phyloP scores from a whole-genome alignment of 2,888 invertebrate genomes.

The Oeneis ivallda region DNA sequence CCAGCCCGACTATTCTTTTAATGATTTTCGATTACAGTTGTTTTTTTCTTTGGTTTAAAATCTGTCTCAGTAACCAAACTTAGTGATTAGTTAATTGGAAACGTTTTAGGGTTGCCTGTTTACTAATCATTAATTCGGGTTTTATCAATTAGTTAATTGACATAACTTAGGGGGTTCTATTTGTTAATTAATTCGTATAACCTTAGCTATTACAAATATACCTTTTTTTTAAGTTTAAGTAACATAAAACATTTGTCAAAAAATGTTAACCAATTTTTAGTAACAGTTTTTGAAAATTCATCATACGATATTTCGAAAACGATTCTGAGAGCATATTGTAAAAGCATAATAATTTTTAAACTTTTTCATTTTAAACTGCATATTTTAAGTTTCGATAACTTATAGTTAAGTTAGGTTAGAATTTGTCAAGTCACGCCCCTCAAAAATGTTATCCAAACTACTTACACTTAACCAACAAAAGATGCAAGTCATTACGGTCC shows the following conservation, averaged over 20 bases:
- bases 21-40: constrained; percentile 20
- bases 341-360: not conserved
- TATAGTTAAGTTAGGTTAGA: not conserved
- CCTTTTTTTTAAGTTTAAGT: too few relatives aligned
- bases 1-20: constrained; percentile 49
- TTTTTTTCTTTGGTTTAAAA: constrained; percentile 5
- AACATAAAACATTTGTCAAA: too few relatives aligned
- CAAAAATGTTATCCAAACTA: constrained; percentile 10
- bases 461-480: constrained; percentile 18
- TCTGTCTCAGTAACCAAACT: not conserved
- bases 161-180: not conserved
- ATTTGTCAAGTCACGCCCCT: not conserved
- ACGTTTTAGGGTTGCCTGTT: not conserved
- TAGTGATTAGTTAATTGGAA: constrained; percentile 10
- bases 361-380: not conserved
- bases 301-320: too few relatives aligned
- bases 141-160: not conserved
- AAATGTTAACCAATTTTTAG: too few relatives aligned
- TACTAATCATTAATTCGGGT: not conserved
- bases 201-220: too few relatives aligned
- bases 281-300: too few relatives aligned
- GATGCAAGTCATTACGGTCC: constrained; percentile 25
- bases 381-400: not conserved
- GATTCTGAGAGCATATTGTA: not conserved
- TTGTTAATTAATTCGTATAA: not conserved